Evolutionary conservation across 2,888 invertebrate species (phyloP), one percentile per base, ranked within the genome.

Genomic region (Drosophila trichaetosa): DNA sequence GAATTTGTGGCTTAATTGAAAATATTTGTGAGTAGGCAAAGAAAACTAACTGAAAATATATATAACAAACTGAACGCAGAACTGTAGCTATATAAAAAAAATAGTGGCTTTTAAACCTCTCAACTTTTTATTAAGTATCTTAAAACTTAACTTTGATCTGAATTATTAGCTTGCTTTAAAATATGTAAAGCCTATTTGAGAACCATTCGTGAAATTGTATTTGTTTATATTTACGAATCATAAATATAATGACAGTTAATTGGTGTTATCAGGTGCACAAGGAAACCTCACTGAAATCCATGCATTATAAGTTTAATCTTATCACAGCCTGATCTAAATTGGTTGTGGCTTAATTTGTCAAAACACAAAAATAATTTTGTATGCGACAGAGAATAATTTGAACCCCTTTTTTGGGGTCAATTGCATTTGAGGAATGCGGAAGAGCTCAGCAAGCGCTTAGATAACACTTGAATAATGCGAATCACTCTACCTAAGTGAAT

Each of bases 351-450:
- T n/a, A 51, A 27, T 53, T 27, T 48, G 48, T 53, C 46, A 69
- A 24, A 59, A 24, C 8, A 21, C 13, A 46, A 21, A 46, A 31
- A 33, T 18, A n/a, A 51, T 29, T 49, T 29, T 27, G 8, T 8
- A 6, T 8, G 8, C 27, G 2, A 27, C 36, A 61, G n/a, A 33
- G 3, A 63, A 49, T 49, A 64, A 40, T 62, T 65, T 49, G 27
- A 51, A 52, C n/a, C 52, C 24, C 24, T n/a, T 51, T 34, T 34
- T 16, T 54, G 62, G 56, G 63, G 56, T 65, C 74, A 69, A 59
- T 54, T 76, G 64, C 64, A 64, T 27, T 59, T 64, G 29, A 13
- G 59, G 56, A 74, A 69, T 79, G 56, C 79, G 76, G 76, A 76
- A 76, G 62, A 58, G 27, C 42, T 36, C 13, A 16, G 21, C 36